phyloP scores from a whole-genome alignment of 2,113 vertebrate genomes.

The Anhinga anhinga region DNA sequence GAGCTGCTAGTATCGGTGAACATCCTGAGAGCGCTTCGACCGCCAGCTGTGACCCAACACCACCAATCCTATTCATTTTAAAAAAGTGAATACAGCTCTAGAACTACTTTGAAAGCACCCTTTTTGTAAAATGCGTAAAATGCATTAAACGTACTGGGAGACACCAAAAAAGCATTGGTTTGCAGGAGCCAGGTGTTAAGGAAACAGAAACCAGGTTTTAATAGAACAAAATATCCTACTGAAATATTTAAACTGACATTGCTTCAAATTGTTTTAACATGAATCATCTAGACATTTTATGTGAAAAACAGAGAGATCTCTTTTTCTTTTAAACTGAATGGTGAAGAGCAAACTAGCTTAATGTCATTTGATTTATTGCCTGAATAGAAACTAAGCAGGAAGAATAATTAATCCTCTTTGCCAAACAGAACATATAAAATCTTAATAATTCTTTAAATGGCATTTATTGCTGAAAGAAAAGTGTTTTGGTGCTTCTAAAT shows the following conservation, averaged over 20 bases:
- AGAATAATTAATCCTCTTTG: constrained; percentile 61
- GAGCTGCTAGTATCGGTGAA: neutral
- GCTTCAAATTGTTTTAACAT: neutral
- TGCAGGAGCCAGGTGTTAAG: neutral
- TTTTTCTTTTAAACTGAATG: neutral
- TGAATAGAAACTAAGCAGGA: constrained; percentile 25
- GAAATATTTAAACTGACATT: neutral
- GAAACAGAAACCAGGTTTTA: neutral
- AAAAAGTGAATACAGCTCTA: neutral
- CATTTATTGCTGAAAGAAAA: constrained; percentile 49
- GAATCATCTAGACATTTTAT: neutral
- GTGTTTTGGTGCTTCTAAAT: constrained; percentile 19
- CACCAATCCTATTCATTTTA: neutral
- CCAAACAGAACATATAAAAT: constrained; percentile 51
- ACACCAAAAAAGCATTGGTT: neutral
- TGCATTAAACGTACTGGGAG: neutral
- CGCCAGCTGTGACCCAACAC: neutral
- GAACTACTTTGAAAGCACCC: neutral
- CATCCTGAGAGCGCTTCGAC: neutral
- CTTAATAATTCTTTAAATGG: constrained; percentile 52
- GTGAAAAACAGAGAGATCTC: neutral
- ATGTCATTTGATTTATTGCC: constrained; percentile 23
- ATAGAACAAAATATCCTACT: neutral
- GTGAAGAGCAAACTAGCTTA: constrained; percentile 8
- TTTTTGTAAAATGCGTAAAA: neutral